Conservation (phyloP, 53 echinoderm and acorn worm species). For the Patiria pectinifera region DNA sequence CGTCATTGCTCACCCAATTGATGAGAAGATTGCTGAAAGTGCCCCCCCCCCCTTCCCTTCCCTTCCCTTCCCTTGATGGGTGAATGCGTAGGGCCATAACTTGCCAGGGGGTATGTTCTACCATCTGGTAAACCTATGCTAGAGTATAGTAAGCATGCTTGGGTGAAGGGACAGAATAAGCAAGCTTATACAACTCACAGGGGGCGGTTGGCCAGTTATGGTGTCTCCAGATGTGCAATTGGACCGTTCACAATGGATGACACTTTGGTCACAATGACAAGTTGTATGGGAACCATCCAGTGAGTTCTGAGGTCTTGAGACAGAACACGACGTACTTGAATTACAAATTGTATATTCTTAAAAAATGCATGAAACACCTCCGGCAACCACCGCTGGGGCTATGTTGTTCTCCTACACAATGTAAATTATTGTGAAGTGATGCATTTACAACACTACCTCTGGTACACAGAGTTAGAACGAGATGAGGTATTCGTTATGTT, state of each 20-base stretch:
- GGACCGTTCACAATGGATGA: conserved; percentile 44
- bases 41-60: conserved; percentile 2
- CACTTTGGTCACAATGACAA: conserved; percentile 32
- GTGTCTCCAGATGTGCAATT: conserved; percentile 41
- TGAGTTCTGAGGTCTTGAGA: too few species aligned
- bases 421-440: background rate
- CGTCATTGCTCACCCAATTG: conserved; percentile 21
- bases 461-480: background rate
- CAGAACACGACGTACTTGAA: conserved; percentile 6
- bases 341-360: background rate
- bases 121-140: conserved; percentile 42
- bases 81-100: conserved; percentile 4
- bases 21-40: background rate
- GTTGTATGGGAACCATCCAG: conserved; percentile 39
- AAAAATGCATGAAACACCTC: background rate
- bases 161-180: conserved; percentile 23
- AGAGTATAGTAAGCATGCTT: conserved; percentile 27
- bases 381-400: background rate
- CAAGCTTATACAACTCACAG: conserved; percentile 59
- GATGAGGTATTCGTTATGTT: background rate
- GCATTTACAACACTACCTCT: background rate
- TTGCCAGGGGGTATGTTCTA: conserved; percentile 47
- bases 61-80: background rate
- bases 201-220: conserved; percentile 8
- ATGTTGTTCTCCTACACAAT: conserved; percentile 5